A percentile compares a stretch with the other conserved stretches of the same genome.
phyloP scores from a whole-genome alignment of 2,888 invertebrate genomes.

The Disparrhopalites patrizii region DNA sequence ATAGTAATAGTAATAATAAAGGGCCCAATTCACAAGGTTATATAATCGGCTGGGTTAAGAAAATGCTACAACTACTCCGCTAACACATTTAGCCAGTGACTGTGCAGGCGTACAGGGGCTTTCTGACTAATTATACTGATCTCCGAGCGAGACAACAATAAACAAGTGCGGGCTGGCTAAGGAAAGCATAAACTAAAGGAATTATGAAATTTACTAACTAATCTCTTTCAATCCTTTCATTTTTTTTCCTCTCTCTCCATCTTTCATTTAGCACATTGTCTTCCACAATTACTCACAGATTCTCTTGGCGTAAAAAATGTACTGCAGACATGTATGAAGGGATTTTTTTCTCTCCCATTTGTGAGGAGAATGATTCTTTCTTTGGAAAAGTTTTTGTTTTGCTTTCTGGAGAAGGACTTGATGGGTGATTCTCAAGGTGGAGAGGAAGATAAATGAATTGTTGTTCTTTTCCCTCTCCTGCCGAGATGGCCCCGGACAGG shows the following conservation, averaged over 20 bases:
- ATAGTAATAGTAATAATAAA: too few species aligned
- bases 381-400: neutral
- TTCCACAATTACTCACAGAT: neutral
- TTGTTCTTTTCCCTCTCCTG: too few species aligned
- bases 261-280: neutral
- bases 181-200: neutral
- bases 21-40: too few species aligned
- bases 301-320: too few species aligned
- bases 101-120: too few species aligned
- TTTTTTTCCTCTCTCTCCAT: neutral
- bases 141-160: neutral
- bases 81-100: too few species aligned
- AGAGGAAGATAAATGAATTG: too few species aligned
- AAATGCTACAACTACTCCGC: too few species aligned
- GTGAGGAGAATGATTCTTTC: neutral
- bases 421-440: neutral
- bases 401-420: neutral
- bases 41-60: too few species aligned
- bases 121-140: neutral
- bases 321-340: too few species aligned
- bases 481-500: too few species aligned
- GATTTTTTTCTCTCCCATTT: slow-evolving; percentile 17
- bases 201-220: neutral
- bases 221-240: neutral
- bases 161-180: neutral